A percentile compares a stretch with the other conserved stretches of the same genome.
Evolutionary conservation across 2,888 invertebrate genomes (phyloP).

Genomic region (Chrysodeixis includens): DNA sequence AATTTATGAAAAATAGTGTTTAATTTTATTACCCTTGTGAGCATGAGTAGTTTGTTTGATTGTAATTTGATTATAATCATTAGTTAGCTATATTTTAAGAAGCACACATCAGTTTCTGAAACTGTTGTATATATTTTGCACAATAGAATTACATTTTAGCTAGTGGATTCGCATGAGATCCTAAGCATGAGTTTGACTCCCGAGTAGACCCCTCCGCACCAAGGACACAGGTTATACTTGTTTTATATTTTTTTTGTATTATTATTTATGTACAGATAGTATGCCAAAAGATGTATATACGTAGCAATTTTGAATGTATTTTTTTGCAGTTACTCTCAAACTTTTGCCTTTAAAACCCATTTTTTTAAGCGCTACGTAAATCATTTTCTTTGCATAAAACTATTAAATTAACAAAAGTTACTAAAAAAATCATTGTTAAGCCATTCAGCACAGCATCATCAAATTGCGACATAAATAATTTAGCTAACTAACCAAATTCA

Average conservation of each 20-base stretch:
- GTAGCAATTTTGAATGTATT: neutral
- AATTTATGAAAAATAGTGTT: conserved; percentile 74
- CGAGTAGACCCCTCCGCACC: conserved; percentile 62
- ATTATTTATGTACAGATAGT: conserved; percentile 16
- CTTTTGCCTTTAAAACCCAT: neutral
- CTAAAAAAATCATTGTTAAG: conserved; percentile 27
- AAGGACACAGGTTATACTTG: conserved; percentile 73
- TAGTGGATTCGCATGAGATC: conserved; percentile 53
- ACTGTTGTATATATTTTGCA: conserved; percentile 54
- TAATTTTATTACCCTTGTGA: conserved; percentile 65
- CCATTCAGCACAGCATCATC: conserved; percentile 22
- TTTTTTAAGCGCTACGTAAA: conserved; percentile 17
- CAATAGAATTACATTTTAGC: conserved; percentile 60
- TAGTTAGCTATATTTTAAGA: conserved; percentile 14
- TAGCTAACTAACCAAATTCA: conserved; percentile 27
- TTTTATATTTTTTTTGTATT: conserved; percentile 28
- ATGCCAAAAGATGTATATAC: conserved; percentile 12
- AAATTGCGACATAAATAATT: conserved; percentile 21
- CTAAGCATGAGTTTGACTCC: conserved; percentile 56
- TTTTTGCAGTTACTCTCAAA: neutral
- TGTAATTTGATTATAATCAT: conserved; percentile 26
- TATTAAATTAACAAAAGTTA: neutral
- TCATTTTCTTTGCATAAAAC: neutral
- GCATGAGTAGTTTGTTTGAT: conserved; percentile 43
- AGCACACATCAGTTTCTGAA: conserved; percentile 26